phyloP scores from a whole-genome alignment of 2,797 vertebrate species.

The Enteromius trimaculatus region DNA sequence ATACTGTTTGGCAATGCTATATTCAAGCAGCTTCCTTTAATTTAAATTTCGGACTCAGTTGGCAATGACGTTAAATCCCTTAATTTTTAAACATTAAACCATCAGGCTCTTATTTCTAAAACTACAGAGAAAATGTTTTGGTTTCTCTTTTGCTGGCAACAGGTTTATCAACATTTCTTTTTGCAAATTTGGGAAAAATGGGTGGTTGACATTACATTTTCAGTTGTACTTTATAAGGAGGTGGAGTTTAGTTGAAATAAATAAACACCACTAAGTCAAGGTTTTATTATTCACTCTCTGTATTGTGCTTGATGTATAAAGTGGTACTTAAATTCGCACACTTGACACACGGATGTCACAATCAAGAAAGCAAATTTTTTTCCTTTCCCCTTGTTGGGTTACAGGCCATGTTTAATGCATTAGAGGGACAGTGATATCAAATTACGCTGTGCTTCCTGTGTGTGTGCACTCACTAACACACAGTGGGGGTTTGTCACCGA shows the following conservation, averaged over 20 bases:
- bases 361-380: background rate
- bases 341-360: background rate
- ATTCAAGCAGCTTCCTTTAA: too few relatives aligned
- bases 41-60: too few relatives aligned
- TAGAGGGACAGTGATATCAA: conserved; percentile 60
- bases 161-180: too few relatives aligned
- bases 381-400: conserved; percentile 22
- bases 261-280: background rate
- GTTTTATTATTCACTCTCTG: background rate
- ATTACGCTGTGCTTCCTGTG: conserved; percentile 55
- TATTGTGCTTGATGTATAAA: background rate
- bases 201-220: too few relatives aligned
- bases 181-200: too few relatives aligned
- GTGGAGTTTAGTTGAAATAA: background rate
- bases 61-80: too few relatives aligned
- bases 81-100: too few relatives aligned
- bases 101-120: too few relatives aligned
- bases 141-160: too few relatives aligned
- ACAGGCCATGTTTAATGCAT: conserved; percentile 67
- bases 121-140: too few relatives aligned
- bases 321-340: background rate
- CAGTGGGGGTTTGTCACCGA: conserved; percentile 60
- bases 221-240: too few relatives aligned
- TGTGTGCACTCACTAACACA: conserved; percentile 53
- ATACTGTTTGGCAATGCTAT: too few relatives aligned